Evolutionary conservation across 2,797 vertebrate species (phyloP), one percentile per base, ranked within the genome.

Genomic region (Cossypha caffra): DNA sequence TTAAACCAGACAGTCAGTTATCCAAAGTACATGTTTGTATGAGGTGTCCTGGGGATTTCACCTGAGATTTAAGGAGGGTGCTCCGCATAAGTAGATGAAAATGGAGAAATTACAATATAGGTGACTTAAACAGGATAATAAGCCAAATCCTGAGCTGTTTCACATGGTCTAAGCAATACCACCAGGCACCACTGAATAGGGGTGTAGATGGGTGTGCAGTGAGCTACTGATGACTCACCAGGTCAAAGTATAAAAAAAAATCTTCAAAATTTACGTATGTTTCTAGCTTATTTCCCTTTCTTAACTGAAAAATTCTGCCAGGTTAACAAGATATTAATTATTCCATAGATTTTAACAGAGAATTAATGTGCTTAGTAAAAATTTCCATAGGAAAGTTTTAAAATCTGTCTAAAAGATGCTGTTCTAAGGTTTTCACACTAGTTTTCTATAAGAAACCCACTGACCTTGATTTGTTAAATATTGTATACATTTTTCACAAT

Each of bases 11-110:
- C 61, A 87, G 62, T 82, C 69, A 74, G 2, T 95, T 91, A 63
- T 74, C 87, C 17, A 7, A 94, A 90, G 45, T 31, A 58, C 38
- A 59, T 79, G 54, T 92, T 91, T 91, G 75, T 82, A 64, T 51
- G 1, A 71, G 54, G 47, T 45, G 29, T 81, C 79, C 63, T 80
- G 38, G 68, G 67, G 50, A 71, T 86, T 88, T 92, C 67, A 84
- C 76, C 63, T 92, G 62, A 88, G 75, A 85, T 92, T 88, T 93
- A 79, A 81, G 58, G 48, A 77, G 82, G 42, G 38, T 92, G 58
- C 45, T 94, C 42, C 24, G 11, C 37, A 11, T 59, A 86, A 43
- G 40, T 47, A 48, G 50, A 45, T 90, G 64, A 50, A 93, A 68
- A 28, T 55, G 35, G 31, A 86, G 28, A 90, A 79, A 58, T 88